Evolutionary conservation across 2,888 invertebrate species (phyloP).

Genomic region (Macrosiphum euphorbiae): DNA sequence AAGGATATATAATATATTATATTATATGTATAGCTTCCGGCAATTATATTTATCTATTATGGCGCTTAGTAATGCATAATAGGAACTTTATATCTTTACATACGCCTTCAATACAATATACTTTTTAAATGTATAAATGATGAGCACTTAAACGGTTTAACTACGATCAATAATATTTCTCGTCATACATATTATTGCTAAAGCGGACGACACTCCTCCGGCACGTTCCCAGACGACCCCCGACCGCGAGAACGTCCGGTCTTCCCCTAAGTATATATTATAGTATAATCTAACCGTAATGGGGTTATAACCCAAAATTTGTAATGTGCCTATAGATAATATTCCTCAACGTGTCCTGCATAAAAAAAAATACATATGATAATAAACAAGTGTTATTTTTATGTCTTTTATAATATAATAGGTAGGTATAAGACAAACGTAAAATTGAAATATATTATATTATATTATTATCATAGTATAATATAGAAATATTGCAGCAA

Average conservation of each 20-base stretch:
- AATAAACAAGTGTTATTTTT: neutral
- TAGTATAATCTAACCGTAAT: constrained; percentile 19
- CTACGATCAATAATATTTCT: constrained; percentile 39
- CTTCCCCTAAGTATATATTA: neutral
- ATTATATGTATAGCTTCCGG: neutral
- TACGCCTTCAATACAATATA: neutral
- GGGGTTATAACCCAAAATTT: neutral
- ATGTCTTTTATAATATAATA: no score
- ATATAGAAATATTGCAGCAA: neutral
- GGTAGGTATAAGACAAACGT: no score
- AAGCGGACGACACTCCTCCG: constrained; percentile 36
- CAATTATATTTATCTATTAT: constrained; percentile 3
- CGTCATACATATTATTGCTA: neutral
- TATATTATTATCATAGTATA: no score
- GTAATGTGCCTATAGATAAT: neutral
- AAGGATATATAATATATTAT: neutral
- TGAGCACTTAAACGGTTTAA: neutral
- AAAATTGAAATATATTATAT: no score
- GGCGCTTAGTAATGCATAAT: neutral
- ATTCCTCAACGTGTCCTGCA: neutral
- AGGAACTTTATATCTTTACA: neutral
- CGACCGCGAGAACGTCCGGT: constrained; percentile 58
- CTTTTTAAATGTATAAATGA: neutral
- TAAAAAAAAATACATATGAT: neutral
- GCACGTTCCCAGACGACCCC: constrained; percentile 63